Evolutionary conservation across 2,888 invertebrate genomes (phyloP).

Genomic region (Abrostola tripartita): DNA sequence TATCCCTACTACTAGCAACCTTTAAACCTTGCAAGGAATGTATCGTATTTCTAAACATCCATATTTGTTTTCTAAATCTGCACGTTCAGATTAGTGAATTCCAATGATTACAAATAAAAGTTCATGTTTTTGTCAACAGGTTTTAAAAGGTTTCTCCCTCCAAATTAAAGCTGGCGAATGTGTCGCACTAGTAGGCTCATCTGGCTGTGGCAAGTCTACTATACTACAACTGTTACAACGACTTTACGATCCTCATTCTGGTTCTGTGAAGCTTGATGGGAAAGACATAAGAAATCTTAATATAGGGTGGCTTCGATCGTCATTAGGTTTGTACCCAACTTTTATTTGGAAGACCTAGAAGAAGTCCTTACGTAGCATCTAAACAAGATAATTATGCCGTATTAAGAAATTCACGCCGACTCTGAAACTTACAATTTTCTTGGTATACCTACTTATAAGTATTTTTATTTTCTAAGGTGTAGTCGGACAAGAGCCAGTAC

Average conservation of each 20-base stretch:
- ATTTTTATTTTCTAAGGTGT: constrained; percentile 84
- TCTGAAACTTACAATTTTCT: no score
- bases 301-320: constrained; percentile 92
- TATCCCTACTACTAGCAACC: no score
- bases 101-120: neutral
- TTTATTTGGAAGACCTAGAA: neutral
- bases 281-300: constrained; percentile 91
- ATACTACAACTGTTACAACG: constrained; percentile 93
- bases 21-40: no score
- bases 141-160: constrained; percentile 91
- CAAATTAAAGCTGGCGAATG: constrained; percentile 90
- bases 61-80: no score
- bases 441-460: neutral
- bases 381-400: no score
- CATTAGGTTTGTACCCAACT: constrained; percentile 87
- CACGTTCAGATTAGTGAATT: no score
- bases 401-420: no score
- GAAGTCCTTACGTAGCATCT: no score
- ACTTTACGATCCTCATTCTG: constrained; percentile 90
- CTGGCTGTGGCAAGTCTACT: constrained; percentile 95
- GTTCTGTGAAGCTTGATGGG: constrained; percentile 90
- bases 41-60: no score
- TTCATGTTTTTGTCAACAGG: constrained; percentile 66
- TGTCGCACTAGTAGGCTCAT: constrained; percentile 92
- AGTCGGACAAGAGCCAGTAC: constrained; percentile 96